Percentiles rank a stretch among this genome's conserved stretches.
These are phyloP conservation scores for Oncopeltus fasciatus DNA, from an alignment of 1,140 invertebrate species.

Conservation along the genomic window DNA sequence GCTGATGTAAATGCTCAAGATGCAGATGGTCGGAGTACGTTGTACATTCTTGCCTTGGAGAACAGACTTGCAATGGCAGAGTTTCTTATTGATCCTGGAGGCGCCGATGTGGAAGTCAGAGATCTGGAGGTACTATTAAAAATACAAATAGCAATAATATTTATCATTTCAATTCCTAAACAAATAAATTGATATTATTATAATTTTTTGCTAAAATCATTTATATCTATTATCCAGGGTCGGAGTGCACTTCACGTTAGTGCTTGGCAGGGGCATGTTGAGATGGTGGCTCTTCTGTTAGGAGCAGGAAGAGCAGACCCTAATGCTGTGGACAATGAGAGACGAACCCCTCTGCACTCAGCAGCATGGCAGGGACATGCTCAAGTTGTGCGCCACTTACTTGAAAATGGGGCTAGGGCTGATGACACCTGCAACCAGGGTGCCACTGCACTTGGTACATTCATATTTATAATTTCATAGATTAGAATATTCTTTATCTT, in stretches of 20 bases:
- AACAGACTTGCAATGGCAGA: conserved; percentile 73
- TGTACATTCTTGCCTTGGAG: conserved; percentile 84
- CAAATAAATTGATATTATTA: not conserved
- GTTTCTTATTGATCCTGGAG: conserved; percentile 60
- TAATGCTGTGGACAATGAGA: conserved; percentile 79
- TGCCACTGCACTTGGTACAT: conserved; percentile 67
- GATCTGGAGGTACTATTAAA: conserved; percentile 54
- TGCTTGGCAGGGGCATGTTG: conserved; percentile 80
- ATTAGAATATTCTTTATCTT: no score
- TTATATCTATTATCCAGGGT: conserved; percentile 36
- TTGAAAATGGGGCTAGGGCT: conserved; percentile 61
- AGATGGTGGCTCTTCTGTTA: conserved; percentile 77
- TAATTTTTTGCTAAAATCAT: not conserved
- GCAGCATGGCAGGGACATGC: conserved; percentile 90
- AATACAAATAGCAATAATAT: not conserved
- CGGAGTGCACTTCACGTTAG: conserved; percentile 83
- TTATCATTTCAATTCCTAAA: not conserved
- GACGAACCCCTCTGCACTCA: conserved; percentile 77
- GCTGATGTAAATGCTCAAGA: conserved; percentile 83
- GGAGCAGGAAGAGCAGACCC: conserved; percentile 62
- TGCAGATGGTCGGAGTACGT: conserved; percentile 78
- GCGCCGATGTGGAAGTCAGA: conserved; percentile 68
- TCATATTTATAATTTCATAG: no score
- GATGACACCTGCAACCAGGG: conserved; percentile 88
- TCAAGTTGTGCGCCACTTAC: conserved; percentile 63